Evolutionary conservation across 1,140 invertebrate species (phyloP).

Genomic region (Heliconius hermathena): DNA sequence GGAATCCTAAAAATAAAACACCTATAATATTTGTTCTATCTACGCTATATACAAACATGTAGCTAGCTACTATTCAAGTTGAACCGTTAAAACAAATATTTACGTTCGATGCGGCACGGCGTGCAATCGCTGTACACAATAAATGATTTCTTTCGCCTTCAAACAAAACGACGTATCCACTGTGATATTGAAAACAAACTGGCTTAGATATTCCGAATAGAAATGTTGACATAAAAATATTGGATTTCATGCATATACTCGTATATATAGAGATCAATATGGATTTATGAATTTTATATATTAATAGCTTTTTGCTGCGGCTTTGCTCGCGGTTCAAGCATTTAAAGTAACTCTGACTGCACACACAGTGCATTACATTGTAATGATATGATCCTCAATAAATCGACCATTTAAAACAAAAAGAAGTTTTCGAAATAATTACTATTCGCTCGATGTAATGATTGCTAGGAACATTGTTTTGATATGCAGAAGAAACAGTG

Average conservation of each 20-base stretch:
- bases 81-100: slow-evolving; percentile 7
- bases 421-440: too few relatives aligned
- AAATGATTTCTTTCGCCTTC: slow-evolving; percentile 10
- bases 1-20: background rate
- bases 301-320: too few relatives aligned
- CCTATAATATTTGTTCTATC: background rate
- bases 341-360: too few relatives aligned
- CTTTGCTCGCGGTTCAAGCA: too few relatives aligned
- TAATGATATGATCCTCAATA: too few relatives aligned
- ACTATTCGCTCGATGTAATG: too few relatives aligned
- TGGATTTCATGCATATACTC: background rate
- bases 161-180: slow-evolving; percentile 10
- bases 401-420: too few relatives aligned
- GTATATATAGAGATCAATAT: background rate
- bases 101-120: background rate
- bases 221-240: slow-evolving; percentile 10
- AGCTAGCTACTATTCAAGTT: background rate
- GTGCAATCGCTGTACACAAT: background rate
- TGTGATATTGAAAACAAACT: slow-evolving; percentile 11
- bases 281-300: background rate
- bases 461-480: too few relatives aligned
- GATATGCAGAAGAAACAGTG: too few relatives aligned
- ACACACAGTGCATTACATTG: too few relatives aligned
- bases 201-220: background rate
- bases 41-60: background rate